Base-by-base conservation (phyloP, 2,113 vertebrate genomes). In the Rhinichthys klamathensis region DNA sequence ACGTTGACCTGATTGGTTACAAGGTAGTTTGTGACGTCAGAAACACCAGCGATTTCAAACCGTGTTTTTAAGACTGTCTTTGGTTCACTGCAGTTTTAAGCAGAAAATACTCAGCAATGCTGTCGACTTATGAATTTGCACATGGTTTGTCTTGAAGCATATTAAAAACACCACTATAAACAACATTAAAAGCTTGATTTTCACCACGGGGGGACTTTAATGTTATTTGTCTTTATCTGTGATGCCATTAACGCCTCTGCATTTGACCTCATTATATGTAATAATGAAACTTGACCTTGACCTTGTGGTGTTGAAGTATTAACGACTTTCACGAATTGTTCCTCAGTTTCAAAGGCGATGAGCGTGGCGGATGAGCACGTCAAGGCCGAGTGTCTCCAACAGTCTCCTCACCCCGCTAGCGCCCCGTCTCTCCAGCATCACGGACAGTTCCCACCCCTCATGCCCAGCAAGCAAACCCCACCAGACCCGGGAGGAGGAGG, bases 361-460 rank as follows among this genome's bases (percentile, higher is more conserved):
- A 96, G 95, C 88, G 93, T 96, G 87, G 89, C 94, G 0, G 97
- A 99, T 87, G 98, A 99, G 35, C 96, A 96, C 78, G 92, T 94
- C 91, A 98, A 98, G 91, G 89, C 95, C 0, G 98, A 99, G 75
- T 95, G 90, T 90, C 92, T 95, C 58, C 96, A 95, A 72, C 94
- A 95, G 0, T 91, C 94, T 93, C 94, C 91, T 91, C 97, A 94
- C 95, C 93, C 95, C 85, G 96, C 96, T 88, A 96, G 86, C 74
- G 38, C 84, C 80, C 56, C 74, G 21, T 88, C 97, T 88, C 96
- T 98, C 15, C 98, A 98, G 89, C 97, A 99, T 63, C 97, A 97
- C 0, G 97, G 97, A 96, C 97, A 99, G 96, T 99, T 99, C 90
- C 98, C 98, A 11, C 97, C 98, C 1, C 97, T 99, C 90, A 95